Percentiles rank a stretch among this genome's conserved stretches.
These are phyloP conservation scores for Myrmecophaga tridactyla DNA, from an alignment of 2,113 vertebrate species.

Conservation along the genomic window DNA sequence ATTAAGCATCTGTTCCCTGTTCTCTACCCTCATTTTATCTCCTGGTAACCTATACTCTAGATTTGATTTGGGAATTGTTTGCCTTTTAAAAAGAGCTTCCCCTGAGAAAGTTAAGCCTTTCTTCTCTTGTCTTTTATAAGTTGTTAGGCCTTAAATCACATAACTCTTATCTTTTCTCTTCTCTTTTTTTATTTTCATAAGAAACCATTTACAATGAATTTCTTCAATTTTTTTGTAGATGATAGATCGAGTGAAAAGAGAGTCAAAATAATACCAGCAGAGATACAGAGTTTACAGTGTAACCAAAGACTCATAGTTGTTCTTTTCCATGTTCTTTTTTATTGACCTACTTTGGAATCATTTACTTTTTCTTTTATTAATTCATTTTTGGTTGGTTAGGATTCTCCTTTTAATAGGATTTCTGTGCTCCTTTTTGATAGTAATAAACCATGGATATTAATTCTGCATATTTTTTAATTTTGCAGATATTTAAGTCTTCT, in stretches of 20 bases:
- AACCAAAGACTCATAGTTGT: neutral
- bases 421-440: slow-evolving; percentile 27
- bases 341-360: slow-evolving; percentile 9
- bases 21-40: too few relatives aligned
- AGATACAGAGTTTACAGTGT: neutral
- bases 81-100: slow-evolving; percentile 46
- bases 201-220: slow-evolving; percentile 63
- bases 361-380: slow-evolving; percentile 38
- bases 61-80: slow-evolving; percentile 56
- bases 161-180: slow-evolving; percentile 8
- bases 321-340: neutral
- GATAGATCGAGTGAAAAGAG: slow-evolving; percentile 14
- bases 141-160: slow-evolving; percentile 52
- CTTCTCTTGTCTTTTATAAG: slow-evolving; percentile 50
- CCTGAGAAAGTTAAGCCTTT: slow-evolving; percentile 52
- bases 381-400: neutral
- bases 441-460: slow-evolving; percentile 12
- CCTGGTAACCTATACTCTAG: too few relatives aligned
- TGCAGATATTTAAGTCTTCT: slow-evolving; percentile 48
- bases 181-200: slow-evolving; percentile 53
- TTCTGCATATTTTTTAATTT: slow-evolving; percentile 51
- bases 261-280: neutral
- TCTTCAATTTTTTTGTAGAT: neutral
- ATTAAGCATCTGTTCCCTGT: too few relatives aligned
- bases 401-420: slow-evolving; percentile 33